Base-by-base conservation (phyloP, 2,113 vertebrate genomes). In the Dermatemys mawii region DNA sequence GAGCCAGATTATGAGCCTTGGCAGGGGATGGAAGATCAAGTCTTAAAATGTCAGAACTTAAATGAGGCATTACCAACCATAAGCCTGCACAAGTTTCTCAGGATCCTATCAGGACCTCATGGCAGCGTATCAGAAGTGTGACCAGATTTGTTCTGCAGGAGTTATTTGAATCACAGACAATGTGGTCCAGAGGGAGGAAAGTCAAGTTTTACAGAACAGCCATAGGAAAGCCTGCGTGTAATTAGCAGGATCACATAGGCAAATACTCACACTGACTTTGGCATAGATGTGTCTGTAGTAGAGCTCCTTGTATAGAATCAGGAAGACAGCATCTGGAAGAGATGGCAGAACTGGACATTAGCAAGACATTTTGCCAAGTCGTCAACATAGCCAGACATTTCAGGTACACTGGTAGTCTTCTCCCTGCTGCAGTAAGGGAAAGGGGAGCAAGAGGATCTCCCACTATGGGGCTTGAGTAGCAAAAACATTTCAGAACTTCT, bases 281-380 rank as follows among this genome's bases (percentile, higher is more conserved):
- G 99, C 99, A 0, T 99, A 99, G 96, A 99, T 99, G 94, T 99
- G 99, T 84, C 99, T 98, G 67, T 99, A 99, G 95, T 99, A 99
- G 27, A 99, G 98, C 89, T 99, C 99, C 97, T 99, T 99, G 96
- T 99, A 99, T 0, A 99, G 98, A 92, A 99, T 99, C 95, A 99
- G 97, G 97, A 99, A 99, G 88, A 99, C 99, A 1, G 99, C 99
- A 98, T 99, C 99, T 99, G 94, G 27, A 94, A 97, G 88, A 97
- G 38, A 96, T 1, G 13, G 70, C 41, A 93, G 5, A 93, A 50
- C 1, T 8, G 3, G 10, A 70, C 26, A 86, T 97, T 2, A 89
- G 82, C 53, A 95, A 95, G 49, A 46, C 50, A 75, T 13, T 78
- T 51, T 21, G 57, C 4, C 14, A 53, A 32, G 54, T 12, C 46